Evolutionary conservation across 2,888 invertebrate genomes (phyloP).

Genomic region (Sesia apiformis): DNA sequence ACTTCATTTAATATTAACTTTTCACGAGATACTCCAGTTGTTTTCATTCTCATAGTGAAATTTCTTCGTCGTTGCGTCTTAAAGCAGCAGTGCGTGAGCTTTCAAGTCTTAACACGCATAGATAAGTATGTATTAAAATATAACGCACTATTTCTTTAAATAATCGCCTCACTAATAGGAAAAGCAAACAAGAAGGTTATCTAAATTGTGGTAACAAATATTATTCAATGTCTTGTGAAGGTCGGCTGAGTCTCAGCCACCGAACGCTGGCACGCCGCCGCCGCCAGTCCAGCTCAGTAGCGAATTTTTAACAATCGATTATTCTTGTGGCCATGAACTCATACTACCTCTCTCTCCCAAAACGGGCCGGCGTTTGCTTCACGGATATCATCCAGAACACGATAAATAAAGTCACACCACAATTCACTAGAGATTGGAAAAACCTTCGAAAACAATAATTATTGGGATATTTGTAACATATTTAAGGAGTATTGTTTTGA

Average conservation of each 20-base stretch:
- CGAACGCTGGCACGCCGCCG: slow-evolving; percentile 16
- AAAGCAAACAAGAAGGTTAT: no score
- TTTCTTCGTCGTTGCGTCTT: no score
- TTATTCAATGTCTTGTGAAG: not conserved
- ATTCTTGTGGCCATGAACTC: slow-evolving; percentile 61
- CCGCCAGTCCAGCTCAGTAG: slow-evolving; percentile 16
- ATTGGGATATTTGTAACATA: no score
- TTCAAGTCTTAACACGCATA: no score
- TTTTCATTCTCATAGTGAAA: no score
- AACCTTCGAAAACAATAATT: no score
- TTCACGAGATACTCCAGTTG: not conserved
- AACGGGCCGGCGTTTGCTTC: slow-evolving; percentile 17
- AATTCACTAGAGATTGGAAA: not conserved
- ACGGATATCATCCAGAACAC: slow-evolving; percentile 30
- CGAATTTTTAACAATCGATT: slow-evolving; percentile 54
- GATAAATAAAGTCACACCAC: slow-evolving; percentile 25
- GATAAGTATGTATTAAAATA: no score
- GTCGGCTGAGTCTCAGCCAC: not conserved
- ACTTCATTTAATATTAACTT: not conserved
- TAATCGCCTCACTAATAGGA: no score
- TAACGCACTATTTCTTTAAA: no score
- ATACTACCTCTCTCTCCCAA: slow-evolving; percentile 28
- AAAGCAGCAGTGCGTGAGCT: no score
- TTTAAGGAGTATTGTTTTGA: not conserved
- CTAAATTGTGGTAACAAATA: no score